phyloP scores from a whole-genome alignment of 2,888 invertebrate genomes.

The Mimachlamys varia region DNA sequence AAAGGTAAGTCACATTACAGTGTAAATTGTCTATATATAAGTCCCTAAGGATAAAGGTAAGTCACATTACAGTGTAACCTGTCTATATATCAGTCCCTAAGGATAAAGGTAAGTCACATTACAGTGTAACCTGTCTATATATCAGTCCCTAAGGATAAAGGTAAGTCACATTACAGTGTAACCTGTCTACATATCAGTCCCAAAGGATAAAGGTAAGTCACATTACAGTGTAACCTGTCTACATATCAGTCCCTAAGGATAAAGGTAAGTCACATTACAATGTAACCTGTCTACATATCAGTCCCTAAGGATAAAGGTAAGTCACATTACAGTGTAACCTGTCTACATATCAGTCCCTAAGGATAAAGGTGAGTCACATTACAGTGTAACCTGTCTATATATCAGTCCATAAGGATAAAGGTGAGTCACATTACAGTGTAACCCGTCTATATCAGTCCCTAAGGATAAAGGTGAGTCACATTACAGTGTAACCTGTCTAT shows the following conservation, averaged over 20 bases:
- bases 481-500: too few species aligned
- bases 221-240: too few species aligned
- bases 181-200: conserved; percentile 99
- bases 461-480: conserved; percentile 91
- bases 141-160: conserved; percentile 98
- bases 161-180: conserved; percentile 69
- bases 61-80: conserved; percentile 42
- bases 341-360: conserved; percentile 99
- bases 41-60: conserved; percentile 96
- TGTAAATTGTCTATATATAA: too few species aligned
- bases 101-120: conserved; percentile 88
- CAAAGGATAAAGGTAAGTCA: conserved; percentile 92
- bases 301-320: conserved; percentile 96
- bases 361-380: conserved; percentile 88
- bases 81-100: conserved; percentile 98
- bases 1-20: conserved; percentile 85
- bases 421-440: conserved; percentile 82
- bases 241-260: conserved; percentile 99
- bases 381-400: too few species aligned
- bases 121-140: too few species aligned
- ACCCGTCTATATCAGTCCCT: conserved; percentile 98
- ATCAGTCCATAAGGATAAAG: conserved; percentile 98
- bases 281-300: too few species aligned
- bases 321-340: conserved; percentile 42
- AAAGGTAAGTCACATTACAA: conserved; percentile 85